A percentile compares a stretch with the other conserved stretches of the same genome.
Conservation (phyloP, 2,888 invertebrate species). For the Apodemia zela region DNA sequence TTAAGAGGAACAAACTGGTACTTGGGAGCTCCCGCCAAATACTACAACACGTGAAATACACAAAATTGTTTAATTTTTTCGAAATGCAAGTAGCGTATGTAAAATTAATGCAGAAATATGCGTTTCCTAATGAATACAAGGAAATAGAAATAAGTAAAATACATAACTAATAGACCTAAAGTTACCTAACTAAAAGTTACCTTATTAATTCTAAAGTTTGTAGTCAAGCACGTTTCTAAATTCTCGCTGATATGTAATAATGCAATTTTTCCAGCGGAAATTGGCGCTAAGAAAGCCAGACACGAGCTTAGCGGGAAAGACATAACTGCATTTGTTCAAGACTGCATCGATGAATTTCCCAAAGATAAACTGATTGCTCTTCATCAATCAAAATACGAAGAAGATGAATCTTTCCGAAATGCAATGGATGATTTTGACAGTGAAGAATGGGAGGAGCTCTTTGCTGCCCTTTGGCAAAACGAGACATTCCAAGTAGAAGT, state of each 20-base stretch:
- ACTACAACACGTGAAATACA: too few relatives aligned
- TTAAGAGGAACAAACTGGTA: too few relatives aligned
- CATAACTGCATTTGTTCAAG: slow-evolving; percentile 32
- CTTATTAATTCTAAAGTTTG: too few relatives aligned
- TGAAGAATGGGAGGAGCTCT: slow-evolving; percentile 51
- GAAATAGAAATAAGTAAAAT: too few relatives aligned
- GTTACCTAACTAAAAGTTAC: too few relatives aligned
- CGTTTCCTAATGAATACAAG: too few relatives aligned
- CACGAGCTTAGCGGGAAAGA: slow-evolving; percentile 31
- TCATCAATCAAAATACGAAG: slow-evolving; percentile 52
- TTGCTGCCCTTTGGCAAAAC: slow-evolving; percentile 48
- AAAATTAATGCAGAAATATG: too few relatives aligned
- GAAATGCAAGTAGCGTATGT: too few relatives aligned
- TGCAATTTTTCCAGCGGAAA: slow-evolving; percentile 19
- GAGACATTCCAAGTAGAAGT: slow-evolving; percentile 51
- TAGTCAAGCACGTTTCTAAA: too few relatives aligned
- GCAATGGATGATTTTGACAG: slow-evolving; percentile 54
- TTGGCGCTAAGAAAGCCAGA: slow-evolving; percentile 27
- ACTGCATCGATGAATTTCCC: slow-evolving; percentile 34
- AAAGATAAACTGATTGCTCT: slow-evolving; percentile 48
- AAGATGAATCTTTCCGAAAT: slow-evolving; percentile 50
- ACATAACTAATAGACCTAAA: too few relatives aligned
- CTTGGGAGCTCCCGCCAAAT: too few relatives aligned
- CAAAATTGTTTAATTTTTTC: too few relatives aligned
- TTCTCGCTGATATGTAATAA: not conserved